Evolutionary conservation across 2,797 vertebrate species (phyloP).

Genomic region (Malacoctenus gilli): DNA sequence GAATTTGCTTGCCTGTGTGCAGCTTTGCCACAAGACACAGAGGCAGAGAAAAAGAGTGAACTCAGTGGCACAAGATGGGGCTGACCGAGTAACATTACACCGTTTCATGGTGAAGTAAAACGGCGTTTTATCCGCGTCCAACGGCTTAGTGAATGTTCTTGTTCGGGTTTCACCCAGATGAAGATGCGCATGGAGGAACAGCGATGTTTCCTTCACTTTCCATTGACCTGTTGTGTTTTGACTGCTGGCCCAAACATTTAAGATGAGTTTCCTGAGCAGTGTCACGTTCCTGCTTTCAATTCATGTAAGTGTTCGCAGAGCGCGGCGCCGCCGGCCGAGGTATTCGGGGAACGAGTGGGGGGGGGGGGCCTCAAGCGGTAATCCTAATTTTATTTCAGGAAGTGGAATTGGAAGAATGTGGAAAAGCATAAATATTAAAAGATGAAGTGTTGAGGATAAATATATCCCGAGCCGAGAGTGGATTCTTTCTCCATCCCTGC

Average conservation of each 20-base stretch:
- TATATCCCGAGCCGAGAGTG: conserved; percentile 34
- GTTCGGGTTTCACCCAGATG: too few relatives aligned
- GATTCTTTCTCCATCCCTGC: conserved; percentile 36
- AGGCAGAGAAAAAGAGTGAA: conserved; percentile 39
- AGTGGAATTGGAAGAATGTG: conserved; percentile 68
- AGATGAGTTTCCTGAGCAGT: not conserved
- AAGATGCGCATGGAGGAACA: too few relatives aligned
- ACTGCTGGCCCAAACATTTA: conserved; percentile 12
- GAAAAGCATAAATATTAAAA: conserved; percentile 68
- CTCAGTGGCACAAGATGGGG: conserved; percentile 33
- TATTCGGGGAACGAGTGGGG: conserved; percentile 41
- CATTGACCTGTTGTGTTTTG: not conserved
- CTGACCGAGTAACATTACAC: conserved; percentile 23
- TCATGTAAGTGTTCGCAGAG: conserved; percentile 34
- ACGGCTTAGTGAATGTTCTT: too few relatives aligned
- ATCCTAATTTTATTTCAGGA: conserved; percentile 65
- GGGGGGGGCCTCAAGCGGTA: conserved; percentile 29
- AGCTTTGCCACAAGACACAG: conserved; percentile 63
- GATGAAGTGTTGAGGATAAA: conserved; percentile 56
- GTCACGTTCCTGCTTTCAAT: conserved; percentile 23
- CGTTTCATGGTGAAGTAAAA: too few relatives aligned
- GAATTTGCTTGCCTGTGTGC: conserved; percentile 69
- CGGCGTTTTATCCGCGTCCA: too few relatives aligned
- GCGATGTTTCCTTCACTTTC: not conserved
- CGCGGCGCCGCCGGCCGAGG: conserved; percentile 17